Evolutionary conservation across 2,888 invertebrate species (phyloP).

Genomic region (Pandemis heparana): DNA sequence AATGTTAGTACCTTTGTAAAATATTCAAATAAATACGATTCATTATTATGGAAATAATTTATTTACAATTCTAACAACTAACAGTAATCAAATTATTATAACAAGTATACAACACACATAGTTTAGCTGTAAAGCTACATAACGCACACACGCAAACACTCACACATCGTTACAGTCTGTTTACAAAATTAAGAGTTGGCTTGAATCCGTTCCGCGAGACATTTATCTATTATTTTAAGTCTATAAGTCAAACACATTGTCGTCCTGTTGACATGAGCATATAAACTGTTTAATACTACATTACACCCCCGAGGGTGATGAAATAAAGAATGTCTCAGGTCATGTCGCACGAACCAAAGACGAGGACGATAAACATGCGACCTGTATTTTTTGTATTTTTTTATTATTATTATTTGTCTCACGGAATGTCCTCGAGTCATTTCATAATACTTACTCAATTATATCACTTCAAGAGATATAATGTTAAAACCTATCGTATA

Average conservation of each 20-base stretch:
- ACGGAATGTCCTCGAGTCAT: conserved; percentile 20
- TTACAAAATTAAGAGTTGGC: conserved; percentile 17
- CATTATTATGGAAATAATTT: conserved; percentile 60
- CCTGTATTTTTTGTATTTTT: not conserved
- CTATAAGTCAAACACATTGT: no score
- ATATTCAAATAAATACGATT: conserved; percentile 49
- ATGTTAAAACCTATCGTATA: conserved; percentile 43
- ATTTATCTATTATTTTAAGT: not conserved
- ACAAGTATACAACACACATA: conserved; percentile 48
- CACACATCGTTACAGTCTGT: conserved; percentile 33
- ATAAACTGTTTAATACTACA: no score
- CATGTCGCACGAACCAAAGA: no score
- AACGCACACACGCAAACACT: conserved; percentile 27
- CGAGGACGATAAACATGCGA: no score
- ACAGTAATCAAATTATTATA: conserved; percentile 69
- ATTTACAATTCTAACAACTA: conserved; percentile 79
- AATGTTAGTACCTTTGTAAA: conserved; percentile 45
- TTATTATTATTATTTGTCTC: not conserved
- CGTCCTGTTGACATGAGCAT: no score
- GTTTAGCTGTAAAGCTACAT: conserved; percentile 16
- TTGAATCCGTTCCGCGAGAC: conserved; percentile 11
- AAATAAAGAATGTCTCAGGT: no score
- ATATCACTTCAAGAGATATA: conserved; percentile 47
- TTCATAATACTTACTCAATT: conserved; percentile 44
- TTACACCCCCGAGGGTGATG: no score